Evolutionary conservation across 2,888 invertebrate genomes (phyloP), one percentile per base, ranked within the genome.

Genomic region (Subacronicta megacephala): DNA sequence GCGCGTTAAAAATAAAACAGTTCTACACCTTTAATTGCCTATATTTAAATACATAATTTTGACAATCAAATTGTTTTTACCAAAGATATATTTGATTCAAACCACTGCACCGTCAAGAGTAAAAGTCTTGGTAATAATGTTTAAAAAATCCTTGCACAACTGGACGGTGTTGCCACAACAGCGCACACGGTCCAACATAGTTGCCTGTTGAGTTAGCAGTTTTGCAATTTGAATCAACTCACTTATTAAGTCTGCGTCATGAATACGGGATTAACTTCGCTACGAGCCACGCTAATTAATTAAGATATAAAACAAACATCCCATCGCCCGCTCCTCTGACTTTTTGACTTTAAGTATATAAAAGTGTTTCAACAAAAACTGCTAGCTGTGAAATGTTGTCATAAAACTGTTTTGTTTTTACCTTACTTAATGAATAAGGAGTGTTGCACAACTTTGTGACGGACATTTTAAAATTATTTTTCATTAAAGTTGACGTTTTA

Each of bases 151-250:
- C 16, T 40, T 7, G 10, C 20, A 49, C 37, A 68, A 41, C 17
- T 12, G 16, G 29, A n/a, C 29, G 23, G 31, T 37, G 7, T 18
- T 20, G 33, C 56, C 36, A 7, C 43, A 20, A 17, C 40, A 15
- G 23, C 17, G 43, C 53, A 41, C 58, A 44, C 29, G 37, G 47
- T 17, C 42, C 45, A 42, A 53, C 52, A 52, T 49, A 43, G 60
- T 62, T 64, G 77, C 77, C 75, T 75, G 77, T 79, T 75, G 76
- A 78, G 72, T 78, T 72, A 70, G 74, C 79, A 79, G 75, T 81
- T 77, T 65, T 80, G 70, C 77, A 75, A 81, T 80, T 77, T 79
- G 78, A 79, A 75, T 77, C 78, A 75, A 79, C 72, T 80, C 75
- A 69, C 78, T 81, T 79, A 81, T 78, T 79, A 80, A 77, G 75